Evolutionary conservation across 2,113 vertebrate species (phyloP), one percentile per base, ranked within the genome.

Genomic region (Actenoides lindsayi): DNA sequence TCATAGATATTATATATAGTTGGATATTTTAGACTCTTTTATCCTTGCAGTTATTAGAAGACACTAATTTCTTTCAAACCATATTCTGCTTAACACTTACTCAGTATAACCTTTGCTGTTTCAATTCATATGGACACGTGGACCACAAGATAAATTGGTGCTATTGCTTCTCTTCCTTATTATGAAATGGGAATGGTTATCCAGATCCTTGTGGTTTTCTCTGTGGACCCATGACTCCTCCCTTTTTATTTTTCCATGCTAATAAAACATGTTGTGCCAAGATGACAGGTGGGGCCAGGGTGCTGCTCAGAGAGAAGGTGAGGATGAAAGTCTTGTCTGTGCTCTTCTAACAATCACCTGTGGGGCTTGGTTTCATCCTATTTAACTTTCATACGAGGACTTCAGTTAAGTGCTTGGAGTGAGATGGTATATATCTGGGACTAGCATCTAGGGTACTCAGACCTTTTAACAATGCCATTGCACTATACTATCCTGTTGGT

Each of bases 1-100:
- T 98, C 96, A 97, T 95, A 94, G 97, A 95, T 97, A 97, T 98
- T 98, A 98, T 97, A 97, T 98, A 98, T 97, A 96, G 97, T 92
- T 93, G 90, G 92, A 89, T 96, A 96, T 98, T 98, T 98, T 97
- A 98, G 95, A 96, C 88, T 97, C 95, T 98, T 97, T 90, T 97
- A 94, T 98, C 87, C 76, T 98, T 96, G 95, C 37, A 97, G 97
- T 98, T 98, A 98, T 98, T 97, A 97, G 90, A 97, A 97, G 97
- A 96, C 97, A 97, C 86, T 98, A 93, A 96, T 86, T 97, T 97
- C 96, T 98, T 95, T 98, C 94, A 97, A 97, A 83, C 93, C 68
- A 68, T 97, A 97, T 96, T 98, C 94, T 97, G 94, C 95, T 97
- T 98, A 98, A 97, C 89, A 87, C 56, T 97, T 98, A 97, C 21